These are phyloP conservation scores for Tokudaia tokunoshimensis DNA, from an alignment of 2,797 vertebrate genomes.

Conservation along the genomic window DNA sequence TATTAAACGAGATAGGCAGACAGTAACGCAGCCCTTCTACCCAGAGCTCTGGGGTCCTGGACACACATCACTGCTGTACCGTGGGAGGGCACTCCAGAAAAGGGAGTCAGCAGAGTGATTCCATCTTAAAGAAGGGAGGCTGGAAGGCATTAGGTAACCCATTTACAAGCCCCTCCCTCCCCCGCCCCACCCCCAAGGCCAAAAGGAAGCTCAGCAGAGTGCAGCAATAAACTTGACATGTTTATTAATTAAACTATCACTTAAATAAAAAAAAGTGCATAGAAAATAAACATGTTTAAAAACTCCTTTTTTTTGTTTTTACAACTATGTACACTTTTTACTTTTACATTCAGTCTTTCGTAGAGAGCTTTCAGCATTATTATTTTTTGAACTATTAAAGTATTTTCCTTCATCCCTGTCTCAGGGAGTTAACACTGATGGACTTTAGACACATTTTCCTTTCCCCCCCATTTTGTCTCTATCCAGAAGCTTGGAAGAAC, in stretches of 20 bases:
- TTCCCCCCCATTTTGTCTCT: slow-evolving; percentile 75
- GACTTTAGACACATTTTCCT: slow-evolving; percentile 88
- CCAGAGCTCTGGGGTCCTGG: background rate
- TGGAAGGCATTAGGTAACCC: background rate
- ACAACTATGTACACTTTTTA: slow-evolving; percentile 99
- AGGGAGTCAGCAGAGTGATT: background rate
- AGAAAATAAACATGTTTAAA: slow-evolving; percentile 99
- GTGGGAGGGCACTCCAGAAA: background rate
- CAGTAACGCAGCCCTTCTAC: background rate
- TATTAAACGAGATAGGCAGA: background rate
- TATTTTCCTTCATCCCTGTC: slow-evolving; percentile 97
- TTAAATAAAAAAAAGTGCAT: slow-evolving; percentile 99
- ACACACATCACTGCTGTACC: background rate
- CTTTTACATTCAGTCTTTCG: slow-evolving; percentile 99
- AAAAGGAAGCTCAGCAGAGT: slow-evolving; percentile 82
- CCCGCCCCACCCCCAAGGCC: background rate
- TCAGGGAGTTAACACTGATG: slow-evolving; percentile 96
- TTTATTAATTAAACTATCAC: slow-evolving; percentile 99
- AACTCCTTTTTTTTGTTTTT: slow-evolving; percentile 99
- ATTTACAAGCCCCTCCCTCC: background rate
- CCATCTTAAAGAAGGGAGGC: slow-evolving; percentile 37
- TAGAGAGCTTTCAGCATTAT: slow-evolving; percentile 97
- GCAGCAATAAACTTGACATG: slow-evolving; percentile 99
- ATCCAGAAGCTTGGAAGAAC: slow-evolving; percentile 90
- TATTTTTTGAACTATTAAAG: slow-evolving; percentile 92